Conservation (phyloP, 2,797 vertebrate species). For the Australoheros facetus region DNA sequence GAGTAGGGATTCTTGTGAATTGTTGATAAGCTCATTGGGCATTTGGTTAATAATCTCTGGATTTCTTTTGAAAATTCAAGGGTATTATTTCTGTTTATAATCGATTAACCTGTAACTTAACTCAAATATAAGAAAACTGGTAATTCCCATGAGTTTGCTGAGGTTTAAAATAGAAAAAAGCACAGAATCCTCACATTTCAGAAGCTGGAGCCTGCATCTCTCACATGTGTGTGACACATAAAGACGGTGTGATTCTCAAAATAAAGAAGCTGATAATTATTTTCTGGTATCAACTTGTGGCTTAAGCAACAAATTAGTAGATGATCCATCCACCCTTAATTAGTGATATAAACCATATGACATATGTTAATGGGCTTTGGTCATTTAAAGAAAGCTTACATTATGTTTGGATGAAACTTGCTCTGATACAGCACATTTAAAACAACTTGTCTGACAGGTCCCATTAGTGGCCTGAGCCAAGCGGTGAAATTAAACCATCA, state of each 20-base stretch:
- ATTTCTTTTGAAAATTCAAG: background rate
- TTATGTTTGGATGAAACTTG: background rate
- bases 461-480: constrained; percentile 4
- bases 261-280: background rate
- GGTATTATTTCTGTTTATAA: background rate
- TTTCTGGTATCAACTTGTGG: background rate
- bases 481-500: constrained; percentile 30
- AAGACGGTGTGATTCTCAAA: background rate
- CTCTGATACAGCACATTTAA: constrained; percentile 2
- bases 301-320: background rate
- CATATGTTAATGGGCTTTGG: background rate
- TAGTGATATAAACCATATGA: background rate
- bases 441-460: constrained; percentile 10
- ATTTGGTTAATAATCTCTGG: background rate
- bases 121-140: background rate
- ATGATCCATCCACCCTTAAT: background rate
- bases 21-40: background rate
- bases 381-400: background rate
- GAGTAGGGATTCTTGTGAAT: background rate
- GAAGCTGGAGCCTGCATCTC: background rate
- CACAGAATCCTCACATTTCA: background rate
- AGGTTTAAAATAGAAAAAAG: background rate
- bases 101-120: background rate
- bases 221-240: background rate
- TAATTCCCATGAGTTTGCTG: background rate